These are phyloP conservation scores for Bambusicola thoracicus DNA, from an alignment of 2,113 vertebrate genomes.

Conservation along the genomic window DNA sequence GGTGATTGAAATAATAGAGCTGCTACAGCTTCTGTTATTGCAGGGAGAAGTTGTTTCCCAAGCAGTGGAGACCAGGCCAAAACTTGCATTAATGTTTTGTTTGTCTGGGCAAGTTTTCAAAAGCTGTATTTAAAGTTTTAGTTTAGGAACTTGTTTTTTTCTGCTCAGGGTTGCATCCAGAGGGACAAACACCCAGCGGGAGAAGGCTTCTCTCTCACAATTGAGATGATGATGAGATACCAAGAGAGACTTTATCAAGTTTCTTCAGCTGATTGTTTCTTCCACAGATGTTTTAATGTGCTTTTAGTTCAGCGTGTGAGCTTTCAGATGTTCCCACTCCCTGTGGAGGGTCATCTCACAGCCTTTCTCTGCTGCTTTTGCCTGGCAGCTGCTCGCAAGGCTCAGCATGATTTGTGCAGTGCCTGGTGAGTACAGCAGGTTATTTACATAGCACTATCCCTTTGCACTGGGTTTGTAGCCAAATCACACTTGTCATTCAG, in stretches of 20 bases:
- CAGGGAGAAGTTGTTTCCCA: neutral
- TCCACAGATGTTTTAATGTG: neutral
- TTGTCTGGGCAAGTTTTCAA: slow-evolving; percentile 11
- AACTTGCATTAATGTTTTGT: neutral
- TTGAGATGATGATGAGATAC: neutral
- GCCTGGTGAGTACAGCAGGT: neutral
- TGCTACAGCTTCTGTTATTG: neutral
- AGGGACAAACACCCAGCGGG: neutral
- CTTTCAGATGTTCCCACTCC: neutral
- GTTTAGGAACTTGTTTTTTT: neutral
- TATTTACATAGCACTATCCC: neutral
- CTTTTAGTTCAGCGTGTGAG: neutral
- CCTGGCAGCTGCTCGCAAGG: neutral
- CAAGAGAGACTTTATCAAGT: neutral
- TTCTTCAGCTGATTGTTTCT: neutral
- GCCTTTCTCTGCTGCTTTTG: neutral
- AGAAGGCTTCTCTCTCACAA: neutral
- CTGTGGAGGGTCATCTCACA: neutral
- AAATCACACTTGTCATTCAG: neutral
- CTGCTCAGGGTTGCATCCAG: neutral
- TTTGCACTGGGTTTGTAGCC: neutral
- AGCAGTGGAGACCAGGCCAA: neutral
- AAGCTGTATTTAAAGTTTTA: neutral
- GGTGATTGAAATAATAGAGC: neutral
- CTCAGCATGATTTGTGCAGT: neutral